Conservation (phyloP, 1,140 invertebrate species). For the Trialeurodes vaporariorum region DNA sequence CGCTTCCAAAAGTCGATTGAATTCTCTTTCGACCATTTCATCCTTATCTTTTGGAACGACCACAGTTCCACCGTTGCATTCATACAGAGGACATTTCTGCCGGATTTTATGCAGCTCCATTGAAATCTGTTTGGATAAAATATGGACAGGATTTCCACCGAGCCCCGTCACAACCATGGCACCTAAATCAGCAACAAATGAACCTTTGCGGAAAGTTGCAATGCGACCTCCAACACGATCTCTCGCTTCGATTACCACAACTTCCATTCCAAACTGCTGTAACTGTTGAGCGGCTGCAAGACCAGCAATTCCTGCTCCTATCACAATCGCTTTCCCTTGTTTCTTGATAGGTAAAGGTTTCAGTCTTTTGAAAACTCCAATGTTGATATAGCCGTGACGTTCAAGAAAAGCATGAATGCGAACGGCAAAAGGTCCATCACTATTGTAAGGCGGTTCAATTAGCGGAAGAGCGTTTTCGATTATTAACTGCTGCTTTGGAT, state of each 20-base stretch:
- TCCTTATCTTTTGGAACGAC: conserved; percentile 84
- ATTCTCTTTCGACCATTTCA: conserved; percentile 95
- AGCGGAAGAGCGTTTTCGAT: conserved; percentile 66
- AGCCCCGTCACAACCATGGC: conserved; percentile 79
- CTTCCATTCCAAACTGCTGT: conserved; percentile 92
- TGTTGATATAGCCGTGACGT: conserved; percentile 95
- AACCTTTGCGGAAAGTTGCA: conserved; percentile 89
- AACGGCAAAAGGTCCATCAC: conserved; percentile 68
- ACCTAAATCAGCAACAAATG: conserved; percentile 89
- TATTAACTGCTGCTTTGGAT: conserved; percentile 84
- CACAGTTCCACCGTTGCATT: conserved; percentile 81
- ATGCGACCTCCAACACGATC: conserved; percentile 93
- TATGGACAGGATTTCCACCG: conserved; percentile 93
- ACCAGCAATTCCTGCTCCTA: conserved; percentile 90
- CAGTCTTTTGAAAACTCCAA: conserved; percentile 86
- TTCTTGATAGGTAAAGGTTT: conserved; percentile 65
- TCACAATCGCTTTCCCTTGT: conserved; percentile 82
- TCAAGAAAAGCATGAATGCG: conserved; percentile 87
- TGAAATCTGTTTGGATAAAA: conserved; percentile 89
- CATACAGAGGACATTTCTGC: conserved; percentile 93
- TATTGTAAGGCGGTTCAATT: conserved; percentile 86
- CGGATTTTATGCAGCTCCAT: conserved; percentile 95
- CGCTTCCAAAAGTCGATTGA: conserved; percentile 89
- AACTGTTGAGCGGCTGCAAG: conserved; percentile 87
- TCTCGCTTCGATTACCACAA: conserved; percentile 88